Evolutionary conservation across 2,113 vertebrate genomes (phyloP).

Genomic region (Pachyramphus minor): DNA sequence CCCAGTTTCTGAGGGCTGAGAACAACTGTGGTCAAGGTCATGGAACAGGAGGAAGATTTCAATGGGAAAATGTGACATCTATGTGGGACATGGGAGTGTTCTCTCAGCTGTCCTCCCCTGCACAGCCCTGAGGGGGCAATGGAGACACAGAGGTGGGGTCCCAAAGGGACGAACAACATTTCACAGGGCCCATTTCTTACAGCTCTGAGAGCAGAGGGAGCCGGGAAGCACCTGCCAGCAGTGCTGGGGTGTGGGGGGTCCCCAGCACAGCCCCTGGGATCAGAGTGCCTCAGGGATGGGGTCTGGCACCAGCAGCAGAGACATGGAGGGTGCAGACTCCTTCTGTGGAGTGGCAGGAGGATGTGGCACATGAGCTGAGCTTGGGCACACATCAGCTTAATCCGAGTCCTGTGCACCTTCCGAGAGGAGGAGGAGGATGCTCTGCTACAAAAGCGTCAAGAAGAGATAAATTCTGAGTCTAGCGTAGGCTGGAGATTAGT

Average conservation of each 20-base stretch:
- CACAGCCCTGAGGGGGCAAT: background rate
- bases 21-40: background rate
- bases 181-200: background rate
- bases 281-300: background rate
- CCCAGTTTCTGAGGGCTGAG: conserved; percentile 2
- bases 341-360: background rate
- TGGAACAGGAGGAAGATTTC: background rate
- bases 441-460: background rate
- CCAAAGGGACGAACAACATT: background rate
- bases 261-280: background rate
- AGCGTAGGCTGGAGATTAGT: background rate
- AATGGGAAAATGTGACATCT: background rate
- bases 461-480: background rate
- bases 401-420: background rate
- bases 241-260: background rate
- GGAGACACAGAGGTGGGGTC: background rate
- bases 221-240: background rate
- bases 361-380: background rate
- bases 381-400: background rate
- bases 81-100: background rate
- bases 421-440: background rate
- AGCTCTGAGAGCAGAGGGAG: background rate
- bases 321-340: background rate
- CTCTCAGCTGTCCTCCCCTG: background rate
- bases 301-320: background rate